A percentile compares a stretch with the other conserved stretches of the same genome.
Evolutionary conservation across 2,888 invertebrate genomes (phyloP).

Genomic region (Tetheella fluctuosa): DNA sequence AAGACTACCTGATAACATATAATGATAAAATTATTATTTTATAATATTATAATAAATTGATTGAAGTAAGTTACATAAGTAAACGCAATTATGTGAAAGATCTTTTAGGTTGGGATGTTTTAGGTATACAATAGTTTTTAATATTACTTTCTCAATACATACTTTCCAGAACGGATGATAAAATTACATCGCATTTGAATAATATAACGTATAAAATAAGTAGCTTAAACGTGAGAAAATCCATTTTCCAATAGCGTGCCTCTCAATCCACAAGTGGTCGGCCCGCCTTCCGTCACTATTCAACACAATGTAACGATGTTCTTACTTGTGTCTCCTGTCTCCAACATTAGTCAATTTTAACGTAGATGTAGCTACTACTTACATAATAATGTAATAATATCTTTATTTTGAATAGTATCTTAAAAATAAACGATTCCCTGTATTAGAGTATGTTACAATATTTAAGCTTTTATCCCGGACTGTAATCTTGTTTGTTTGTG

Average conservation of each 20-base stretch:
- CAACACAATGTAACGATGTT: conserved; percentile 39
- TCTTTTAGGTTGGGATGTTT: too few species aligned
- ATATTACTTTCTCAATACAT: too few species aligned
- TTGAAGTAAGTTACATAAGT: too few species aligned
- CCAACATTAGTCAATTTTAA: not conserved
- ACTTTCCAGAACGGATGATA: too few species aligned
- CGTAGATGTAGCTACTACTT: not conserved
- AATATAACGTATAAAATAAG: conserved; percentile 16
- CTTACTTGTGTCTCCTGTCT: conserved; percentile 25
- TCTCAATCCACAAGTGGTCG: conserved; percentile 81
- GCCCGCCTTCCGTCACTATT: conserved; percentile 59
- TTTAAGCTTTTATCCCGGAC: not conserved
- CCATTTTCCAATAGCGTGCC: conserved; percentile 60
- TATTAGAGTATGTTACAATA: not conserved
- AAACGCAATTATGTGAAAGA: too few species aligned
- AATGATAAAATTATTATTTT: not conserved
- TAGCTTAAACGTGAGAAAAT: conserved; percentile 40
- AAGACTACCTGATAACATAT: too few species aligned
- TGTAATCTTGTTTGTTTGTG: conserved; percentile 14
- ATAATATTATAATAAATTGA: too few species aligned
- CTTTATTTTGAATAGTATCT: not conserved
- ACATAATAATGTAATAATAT: not conserved
- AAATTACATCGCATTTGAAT: too few species aligned
- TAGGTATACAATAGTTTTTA: too few species aligned
- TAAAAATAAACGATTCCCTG: not conserved